phyloP scores from a whole-genome alignment of 2,888 invertebrate species.

The Erebia ligea region DNA sequence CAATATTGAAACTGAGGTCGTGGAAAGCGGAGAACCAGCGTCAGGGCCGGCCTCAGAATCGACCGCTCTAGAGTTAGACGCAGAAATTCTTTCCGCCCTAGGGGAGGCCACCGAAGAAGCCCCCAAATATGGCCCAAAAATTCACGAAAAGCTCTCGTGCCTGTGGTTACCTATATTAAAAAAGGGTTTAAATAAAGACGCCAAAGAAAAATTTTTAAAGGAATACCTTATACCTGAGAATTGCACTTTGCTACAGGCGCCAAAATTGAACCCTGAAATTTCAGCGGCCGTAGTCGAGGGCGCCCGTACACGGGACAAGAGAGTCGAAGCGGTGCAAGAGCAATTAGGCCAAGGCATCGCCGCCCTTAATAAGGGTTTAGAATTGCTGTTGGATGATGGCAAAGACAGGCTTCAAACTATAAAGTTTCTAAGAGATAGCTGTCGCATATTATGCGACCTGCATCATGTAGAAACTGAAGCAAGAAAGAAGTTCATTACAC shows the following conservation, averaged over 20 bases:
- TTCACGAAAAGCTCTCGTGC: background rate
- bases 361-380: background rate
- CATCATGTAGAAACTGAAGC: background rate
- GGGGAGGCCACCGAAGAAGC: too few species aligned
- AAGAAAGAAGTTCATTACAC: background rate
- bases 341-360: background rate
- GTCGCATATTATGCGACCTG: background rate
- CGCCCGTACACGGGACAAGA: background rate
- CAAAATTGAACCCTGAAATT: background rate
- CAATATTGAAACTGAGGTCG: background rate
- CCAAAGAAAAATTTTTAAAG: background rate
- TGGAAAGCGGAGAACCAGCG: background rate
- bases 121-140: background rate
- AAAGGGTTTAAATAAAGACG: too few species aligned
- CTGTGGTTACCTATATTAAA: background rate
- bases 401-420: background rate
- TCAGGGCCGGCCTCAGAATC: background rate
- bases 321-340: background rate
- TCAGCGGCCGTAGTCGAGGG: background rate
- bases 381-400: background rate
- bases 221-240: background rate
- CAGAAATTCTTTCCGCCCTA: background rate
- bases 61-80: background rate
- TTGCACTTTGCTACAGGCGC: background rate
- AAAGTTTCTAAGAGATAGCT: background rate